Evolutionary conservation across 1,140 invertebrate species (phyloP), one percentile per base, ranked within the genome.

Genomic region (Liolophura sinensis): DNA sequence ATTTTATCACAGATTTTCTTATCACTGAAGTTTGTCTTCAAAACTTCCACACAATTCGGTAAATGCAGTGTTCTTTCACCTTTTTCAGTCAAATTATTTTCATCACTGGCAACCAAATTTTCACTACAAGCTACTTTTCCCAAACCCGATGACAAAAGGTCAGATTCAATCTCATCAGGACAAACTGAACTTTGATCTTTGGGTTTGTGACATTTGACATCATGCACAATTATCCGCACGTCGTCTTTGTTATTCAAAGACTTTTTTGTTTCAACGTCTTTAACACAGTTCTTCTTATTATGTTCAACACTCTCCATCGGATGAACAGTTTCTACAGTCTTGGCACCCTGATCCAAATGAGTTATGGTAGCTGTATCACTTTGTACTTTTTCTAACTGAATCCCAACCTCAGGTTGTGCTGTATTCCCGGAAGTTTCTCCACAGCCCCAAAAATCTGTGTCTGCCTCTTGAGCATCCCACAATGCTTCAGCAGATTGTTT

Each of bases 401-500:
- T 31, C 27, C 62, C 54, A 5, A 50, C 65, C n/a, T 22, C 49
- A 24, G 49, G 27, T 14, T 48, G 6, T 18, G 57, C 18, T 22
- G 18, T 15, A 54, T 54, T 27, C 25, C 22, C 31, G 9, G 31
- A 40, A 47, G 15, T 62, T 15, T 55, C n/a, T 15, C 25, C 62
- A 51, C 15, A 47, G 18, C 56, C 61, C 73, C 69, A 70, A 59
- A 73, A 77, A 56, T 75, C 73, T 55, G 55, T 68, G 60, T 73
- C 67, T 60, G 65, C 65, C n/a, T 69, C 72, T 25, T 62, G 60
- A 12, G 11, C 49, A 59, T 60, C 56, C 52, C 59, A 62, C 48
- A 27, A 22, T n/a, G 6, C 20, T 55, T 25, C 64, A 62, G 49
- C 18, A 15, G 52, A 1, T 27, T 40, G 22, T 25, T 49, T 50